Percentiles rank a stretch among this genome's conserved stretches.
phyloP scores from a whole-genome alignment of 2,888 invertebrate genomes.

The Rhaphigaster nebulosa region DNA sequence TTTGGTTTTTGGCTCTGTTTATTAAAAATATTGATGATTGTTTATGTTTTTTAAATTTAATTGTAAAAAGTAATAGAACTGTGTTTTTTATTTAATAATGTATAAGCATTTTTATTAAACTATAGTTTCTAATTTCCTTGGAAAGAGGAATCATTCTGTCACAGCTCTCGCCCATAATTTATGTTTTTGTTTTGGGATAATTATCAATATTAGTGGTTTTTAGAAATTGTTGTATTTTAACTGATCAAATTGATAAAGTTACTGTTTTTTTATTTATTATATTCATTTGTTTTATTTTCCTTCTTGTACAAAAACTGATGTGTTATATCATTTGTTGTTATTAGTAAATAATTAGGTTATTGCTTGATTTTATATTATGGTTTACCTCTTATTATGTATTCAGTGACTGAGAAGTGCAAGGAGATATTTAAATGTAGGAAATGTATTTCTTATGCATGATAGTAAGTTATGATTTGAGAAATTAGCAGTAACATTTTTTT shows the following conservation, averaged over 20 bases:
- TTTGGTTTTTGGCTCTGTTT: neutral
- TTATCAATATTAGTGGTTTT: neutral
- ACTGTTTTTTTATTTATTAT: neutral
- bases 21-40: neutral
- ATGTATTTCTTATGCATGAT: neutral
- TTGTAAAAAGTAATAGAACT: neutral
- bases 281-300: neutral
- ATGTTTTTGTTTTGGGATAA: neutral
- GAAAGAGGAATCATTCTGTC: neutral
- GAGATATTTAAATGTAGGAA: neutral
- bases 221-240: too few species aligned
- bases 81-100: neutral
- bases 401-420: neutral
- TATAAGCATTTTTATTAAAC: neutral
- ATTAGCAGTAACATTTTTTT: neutral
- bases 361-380: neutral
- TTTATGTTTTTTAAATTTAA: neutral
- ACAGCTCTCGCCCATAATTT: neutral
- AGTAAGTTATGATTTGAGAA: neutral
- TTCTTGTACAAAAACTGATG: neutral
- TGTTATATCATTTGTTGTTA: slow-evolving; percentile 8
- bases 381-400: neutral
- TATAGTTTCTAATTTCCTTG: neutral
- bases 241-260: neutral
- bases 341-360: neutral